Evolutionary conservation across 2,888 invertebrate species (phyloP).

Genomic region (Drosophila kuntzei): DNA sequence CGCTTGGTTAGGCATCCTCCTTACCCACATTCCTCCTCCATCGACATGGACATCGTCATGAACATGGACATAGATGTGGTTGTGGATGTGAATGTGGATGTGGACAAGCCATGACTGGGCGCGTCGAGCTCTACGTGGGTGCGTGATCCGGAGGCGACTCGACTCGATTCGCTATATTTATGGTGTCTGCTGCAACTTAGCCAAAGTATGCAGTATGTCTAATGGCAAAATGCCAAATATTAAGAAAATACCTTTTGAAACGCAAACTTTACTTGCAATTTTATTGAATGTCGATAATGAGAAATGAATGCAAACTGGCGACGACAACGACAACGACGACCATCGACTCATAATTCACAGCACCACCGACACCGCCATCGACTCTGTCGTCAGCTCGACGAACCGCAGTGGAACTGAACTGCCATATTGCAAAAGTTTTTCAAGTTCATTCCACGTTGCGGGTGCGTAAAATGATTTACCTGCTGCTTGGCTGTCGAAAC

Average conservation of each 20-base stretch:
- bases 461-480: constrained; percentile 81
- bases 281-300: constrained; percentile 76
- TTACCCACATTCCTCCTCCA: constrained; percentile 11
- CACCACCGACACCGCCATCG: constrained; percentile 10
- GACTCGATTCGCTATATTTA: constrained; percentile 59
- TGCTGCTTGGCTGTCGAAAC: constrained; percentile 74
- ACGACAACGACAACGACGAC: constrained; percentile 33
- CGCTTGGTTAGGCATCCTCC: constrained; percentile 67
- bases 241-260: constrained; percentile 41
- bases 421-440: constrained; percentile 76
- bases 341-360: constrained; percentile 47
- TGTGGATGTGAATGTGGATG: not conserved
- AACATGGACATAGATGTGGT: not conserved
- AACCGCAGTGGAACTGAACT: constrained; percentile 32
- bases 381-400: not conserved
- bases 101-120: constrained; percentile 38
- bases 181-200: constrained; percentile 75
- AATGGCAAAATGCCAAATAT: constrained; percentile 73
- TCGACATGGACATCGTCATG: not conserved
- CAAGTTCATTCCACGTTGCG: constrained; percentile 73
- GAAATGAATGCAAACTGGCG: constrained; percentile 72
- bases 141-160: constrained; percentile 42
- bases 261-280: constrained; percentile 67
- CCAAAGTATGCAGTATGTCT: constrained; percentile 46
- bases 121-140: constrained; percentile 50